Base-by-base conservation (phyloP, 2,113 vertebrate genomes). In the Fukomys damarensis region DNA sequence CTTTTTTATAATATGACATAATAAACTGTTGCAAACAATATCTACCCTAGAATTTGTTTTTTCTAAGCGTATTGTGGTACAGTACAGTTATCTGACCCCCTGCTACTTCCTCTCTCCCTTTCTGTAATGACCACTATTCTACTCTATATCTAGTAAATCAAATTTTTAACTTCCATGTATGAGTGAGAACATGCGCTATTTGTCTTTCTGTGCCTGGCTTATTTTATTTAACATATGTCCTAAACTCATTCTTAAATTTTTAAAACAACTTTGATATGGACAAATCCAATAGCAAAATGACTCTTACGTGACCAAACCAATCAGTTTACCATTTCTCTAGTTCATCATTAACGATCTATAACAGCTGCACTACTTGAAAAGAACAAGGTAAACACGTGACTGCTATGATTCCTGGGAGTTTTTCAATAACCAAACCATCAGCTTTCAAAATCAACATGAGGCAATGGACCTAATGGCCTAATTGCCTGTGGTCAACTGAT, bases 321-420 rank as follows among this genome's bases (percentile, higher is more conserved):
- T 77, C 17, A 86, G 49, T 41, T 88, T 93, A 89, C 46, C 52
- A 83, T 32, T 89, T 95, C 3, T 80, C 56, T 91, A 46, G 56
- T 56, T 94, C 24, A 70, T 83, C n/a, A 91, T 59, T 85, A 85
- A 96, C 94, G 92, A 65, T 86, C 24, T 77, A 41, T 28, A 76
- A 52, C 12, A 93, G 14, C 13, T 85, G 26, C 5, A 77, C 90
- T 41, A 94, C n/a, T 54, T 72, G 72, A 93, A 97, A 98, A 97
- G 91, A 26, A 80, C 14, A 88, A 84, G 7, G 28, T 92, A 35
- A 7, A 85, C 35, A 87, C 24, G 1, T 59, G 19, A 74, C 79
- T 54, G 26, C 74, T 43, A 68, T 88, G 13, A 84, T 52, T 93
- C 35, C 85, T 89, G 1, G 49, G 63, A 14, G 30, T 24, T 95